Percentiles rank a stretch among this genome's conserved stretches.
phyloP scores from a whole-genome alignment of 2,113 vertebrate species.

The Castor canadensis region DNA sequence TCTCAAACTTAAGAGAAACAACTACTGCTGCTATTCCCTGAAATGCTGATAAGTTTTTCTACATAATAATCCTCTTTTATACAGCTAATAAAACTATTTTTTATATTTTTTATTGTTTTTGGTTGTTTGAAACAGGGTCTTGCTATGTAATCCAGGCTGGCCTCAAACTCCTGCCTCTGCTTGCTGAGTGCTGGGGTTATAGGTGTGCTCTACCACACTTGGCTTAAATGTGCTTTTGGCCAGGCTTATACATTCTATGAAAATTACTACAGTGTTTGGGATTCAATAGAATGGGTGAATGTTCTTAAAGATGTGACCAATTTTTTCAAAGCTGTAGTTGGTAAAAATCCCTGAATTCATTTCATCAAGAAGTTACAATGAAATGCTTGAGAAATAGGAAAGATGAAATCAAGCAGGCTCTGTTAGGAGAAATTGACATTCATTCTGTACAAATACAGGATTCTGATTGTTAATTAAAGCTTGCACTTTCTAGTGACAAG shows the following conservation, averaged over 20 bases:
- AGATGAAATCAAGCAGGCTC: conserved; percentile 88
- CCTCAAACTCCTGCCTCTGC: not conserved
- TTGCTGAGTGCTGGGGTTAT: not conserved
- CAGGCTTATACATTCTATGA: conserved; percentile 82
- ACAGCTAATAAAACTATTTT: not conserved
- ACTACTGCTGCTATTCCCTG: not conserved
- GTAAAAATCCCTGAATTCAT: conserved; percentile 83
- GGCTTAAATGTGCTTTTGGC: conserved; percentile 86
- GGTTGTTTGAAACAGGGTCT: not conserved
- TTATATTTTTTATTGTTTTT: too few relatives aligned
- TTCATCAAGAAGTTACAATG: conserved; percentile 82
- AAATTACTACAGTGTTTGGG: conserved; percentile 88
- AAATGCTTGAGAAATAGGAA: conserved; percentile 88
- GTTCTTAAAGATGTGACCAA: conserved; percentile 81
- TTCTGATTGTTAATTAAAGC: conserved; percentile 75
- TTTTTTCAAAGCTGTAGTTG: conserved; percentile 84
- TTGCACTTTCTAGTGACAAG: conserved; percentile 90
- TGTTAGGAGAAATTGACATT: conserved; percentile 83
- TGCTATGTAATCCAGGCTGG: not conserved
- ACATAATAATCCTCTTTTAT: not conserved
- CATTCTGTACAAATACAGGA: not conserved
- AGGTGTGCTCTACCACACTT: not conserved
- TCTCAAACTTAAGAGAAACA: not conserved
- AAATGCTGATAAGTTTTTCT: not conserved
- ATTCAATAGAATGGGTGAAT: conserved; percentile 87